Percentiles rank a stretch among this genome's conserved stretches.
Conservation (phyloP, 53 echinoderm and acorn worm species). For the Echinometra lucunter region DNA sequence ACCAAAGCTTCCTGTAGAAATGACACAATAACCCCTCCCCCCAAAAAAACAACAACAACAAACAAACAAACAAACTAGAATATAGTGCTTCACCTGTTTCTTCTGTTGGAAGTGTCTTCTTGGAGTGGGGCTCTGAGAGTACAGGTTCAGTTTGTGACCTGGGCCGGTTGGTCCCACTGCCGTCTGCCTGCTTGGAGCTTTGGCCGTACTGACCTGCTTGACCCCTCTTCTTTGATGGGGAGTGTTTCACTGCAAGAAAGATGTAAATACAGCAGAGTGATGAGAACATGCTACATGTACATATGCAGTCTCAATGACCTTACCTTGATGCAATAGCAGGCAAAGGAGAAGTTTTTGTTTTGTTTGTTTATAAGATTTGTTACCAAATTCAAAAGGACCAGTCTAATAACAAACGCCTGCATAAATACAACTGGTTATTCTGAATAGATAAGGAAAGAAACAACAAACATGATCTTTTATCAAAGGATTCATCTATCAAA, state of each 20-base stretch:
- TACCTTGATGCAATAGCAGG: no score
- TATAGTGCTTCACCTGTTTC: slow-evolving; percentile 47
- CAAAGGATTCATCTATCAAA: no score
- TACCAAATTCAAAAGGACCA: neutral
- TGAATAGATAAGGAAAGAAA: no score
- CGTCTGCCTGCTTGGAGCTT: slow-evolving; percentile 76
- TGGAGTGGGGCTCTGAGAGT: slow-evolving; percentile 63
- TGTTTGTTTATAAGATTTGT: no score
- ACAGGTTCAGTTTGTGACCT: slow-evolving; percentile 72
- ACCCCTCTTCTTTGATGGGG: slow-evolving; percentile 97
- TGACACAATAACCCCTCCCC: neutral
- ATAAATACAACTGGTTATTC: neutral
- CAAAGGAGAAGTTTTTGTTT: neutral
- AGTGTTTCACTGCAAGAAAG: slow-evolving; percentile 81
- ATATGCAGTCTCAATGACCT: no score
- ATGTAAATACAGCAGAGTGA: neutral
- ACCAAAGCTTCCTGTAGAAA: neutral
- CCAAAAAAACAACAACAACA: no score
- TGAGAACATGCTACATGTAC: neutral
- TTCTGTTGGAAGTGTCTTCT: slow-evolving; percentile 62
- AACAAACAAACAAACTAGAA: no score
- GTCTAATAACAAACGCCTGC: neutral
- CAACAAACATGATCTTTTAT: no score
- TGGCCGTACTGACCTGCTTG: slow-evolving; percentile 77
- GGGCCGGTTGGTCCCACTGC: slow-evolving; percentile 56